Percentiles rank a stretch among this genome's conserved stretches.
Conservation (phyloP, 2,113 vertebrate species). For the Eretmochelys imbricata region DNA sequence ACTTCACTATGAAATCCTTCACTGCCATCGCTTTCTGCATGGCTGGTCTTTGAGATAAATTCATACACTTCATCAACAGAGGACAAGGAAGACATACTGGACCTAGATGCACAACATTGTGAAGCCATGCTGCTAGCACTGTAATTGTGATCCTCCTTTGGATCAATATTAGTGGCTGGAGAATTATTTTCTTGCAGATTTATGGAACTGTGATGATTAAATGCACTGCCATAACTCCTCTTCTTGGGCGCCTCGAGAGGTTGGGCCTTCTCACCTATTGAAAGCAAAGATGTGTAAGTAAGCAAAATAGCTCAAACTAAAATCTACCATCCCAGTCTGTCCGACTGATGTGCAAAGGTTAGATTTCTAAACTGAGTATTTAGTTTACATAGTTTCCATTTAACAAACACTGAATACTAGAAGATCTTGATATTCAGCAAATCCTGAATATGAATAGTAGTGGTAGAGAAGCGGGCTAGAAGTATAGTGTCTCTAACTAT, state of each 20-base stretch:
- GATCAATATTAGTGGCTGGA: constrained; percentile 87
- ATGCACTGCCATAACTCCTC: constrained; percentile 76
- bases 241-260: constrained; percentile 80
- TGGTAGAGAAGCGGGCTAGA: not conserved
- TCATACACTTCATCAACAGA: constrained; percentile 90
- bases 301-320: not conserved
- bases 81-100: constrained; percentile 87
- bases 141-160: constrained; percentile 98
- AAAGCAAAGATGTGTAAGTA: not conserved
- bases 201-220: constrained; percentile 59
- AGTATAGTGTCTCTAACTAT: not conserved
- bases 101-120: constrained; percentile 89
- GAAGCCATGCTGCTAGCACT: constrained; percentile 84
- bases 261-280: constrained; percentile 80
- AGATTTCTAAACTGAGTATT: not conserved
- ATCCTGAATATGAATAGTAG: not conserved
- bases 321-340: accelerated
- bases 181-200: constrained; percentile 62
- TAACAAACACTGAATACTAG: not conserved
- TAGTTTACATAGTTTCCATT: not conserved
- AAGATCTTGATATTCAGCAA: not conserved
- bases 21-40: constrained; percentile 85
- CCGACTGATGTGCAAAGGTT: not conserved
- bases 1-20: constrained; percentile 95
- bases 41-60: constrained; percentile 83